Evolutionary conservation across 2,888 invertebrate genomes (phyloP).

Genomic region (Isoperla grammatica): DNA sequence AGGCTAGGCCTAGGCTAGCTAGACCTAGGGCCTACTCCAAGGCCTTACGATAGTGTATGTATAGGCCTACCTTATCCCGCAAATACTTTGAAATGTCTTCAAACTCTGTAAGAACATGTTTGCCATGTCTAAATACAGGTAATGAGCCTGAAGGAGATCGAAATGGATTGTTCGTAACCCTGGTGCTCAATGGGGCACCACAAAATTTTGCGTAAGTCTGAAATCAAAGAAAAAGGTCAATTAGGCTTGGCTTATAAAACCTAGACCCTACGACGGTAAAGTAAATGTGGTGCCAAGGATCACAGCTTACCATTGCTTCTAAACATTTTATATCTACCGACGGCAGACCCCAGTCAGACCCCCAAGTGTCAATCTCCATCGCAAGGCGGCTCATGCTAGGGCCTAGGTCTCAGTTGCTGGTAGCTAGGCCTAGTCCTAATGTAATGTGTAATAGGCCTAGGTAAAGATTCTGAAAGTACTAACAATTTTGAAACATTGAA

Average conservation of each 20-base stretch:
- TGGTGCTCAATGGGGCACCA: constrained; percentile 65
- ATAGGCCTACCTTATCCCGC: constrained; percentile 58
- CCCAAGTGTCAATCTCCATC: constrained; percentile 66
- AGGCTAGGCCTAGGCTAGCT: too few species aligned
- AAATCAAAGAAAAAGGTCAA: constrained; percentile 4
- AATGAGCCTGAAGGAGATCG: constrained; percentile 65
- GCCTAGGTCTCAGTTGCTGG: too few species aligned
- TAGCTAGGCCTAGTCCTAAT: too few species aligned
- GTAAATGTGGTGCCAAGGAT: constrained; percentile 26
- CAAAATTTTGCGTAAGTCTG: constrained; percentile 68
- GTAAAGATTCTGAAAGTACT: too few species aligned
- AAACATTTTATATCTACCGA: constrained; percentile 79
- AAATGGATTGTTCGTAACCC: constrained; percentile 63
- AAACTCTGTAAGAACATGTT: constrained; percentile 55
- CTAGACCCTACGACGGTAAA: constrained; percentile 15
- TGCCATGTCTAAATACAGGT: constrained; percentile 60
- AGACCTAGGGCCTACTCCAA: too few species aligned
- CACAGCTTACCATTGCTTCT: constrained; percentile 69
- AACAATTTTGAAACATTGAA: too few species aligned
- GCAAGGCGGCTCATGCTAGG: constrained; percentile 27
- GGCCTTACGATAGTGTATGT: too few species aligned
- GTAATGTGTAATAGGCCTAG: too few species aligned
- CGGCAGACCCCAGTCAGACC: constrained; percentile 82
- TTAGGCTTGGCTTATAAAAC: too few species aligned
- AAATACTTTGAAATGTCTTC: constrained; percentile 64